phyloP scores from a whole-genome alignment of 2,888 invertebrate genomes.

The Drosophila yooni region DNA sequence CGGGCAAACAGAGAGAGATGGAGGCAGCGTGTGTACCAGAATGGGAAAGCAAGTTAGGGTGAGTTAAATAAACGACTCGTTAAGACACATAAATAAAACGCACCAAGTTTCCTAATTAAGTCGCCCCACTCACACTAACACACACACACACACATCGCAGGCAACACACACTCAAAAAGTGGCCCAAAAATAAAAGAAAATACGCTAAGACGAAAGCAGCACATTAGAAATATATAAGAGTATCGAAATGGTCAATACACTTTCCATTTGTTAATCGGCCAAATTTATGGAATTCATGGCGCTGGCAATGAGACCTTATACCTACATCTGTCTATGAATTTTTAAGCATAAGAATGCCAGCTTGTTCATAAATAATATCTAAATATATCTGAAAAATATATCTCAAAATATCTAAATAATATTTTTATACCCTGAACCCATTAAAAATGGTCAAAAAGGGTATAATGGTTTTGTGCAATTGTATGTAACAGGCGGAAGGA shows the following conservation, averaged over 20 bases:
- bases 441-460: too few relatives aligned
- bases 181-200: slow-evolving; percentile 45
- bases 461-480: too few relatives aligned
- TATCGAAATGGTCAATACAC: slow-evolving; percentile 24
- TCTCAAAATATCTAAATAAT: too few relatives aligned
- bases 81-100: slow-evolving; percentile 79
- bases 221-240: slow-evolving; percentile 1
- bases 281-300: neutral
- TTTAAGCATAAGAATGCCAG: neutral
- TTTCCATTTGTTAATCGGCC: slow-evolving; percentile 1
- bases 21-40: slow-evolving; percentile 6
- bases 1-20: neutral
- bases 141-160: slow-evolving; percentile 9
- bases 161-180: slow-evolving; percentile 17
- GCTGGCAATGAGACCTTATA: neutral
- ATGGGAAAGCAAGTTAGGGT: slow-evolving; percentile 28
- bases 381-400: too few relatives aligned
- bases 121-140: slow-evolving; percentile 54
- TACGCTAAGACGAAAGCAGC: slow-evolving; percentile 8
- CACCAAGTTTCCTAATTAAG: slow-evolving; percentile 78
- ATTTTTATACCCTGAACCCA: too few relatives aligned
- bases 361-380: neutral
- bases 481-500: too few relatives aligned
- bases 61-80: slow-evolving; percentile 79
- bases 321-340: neutral